Evolutionary conservation across 1,140 invertebrate species (phyloP).

Genomic region (Conopomorpha cramerella): DNA sequence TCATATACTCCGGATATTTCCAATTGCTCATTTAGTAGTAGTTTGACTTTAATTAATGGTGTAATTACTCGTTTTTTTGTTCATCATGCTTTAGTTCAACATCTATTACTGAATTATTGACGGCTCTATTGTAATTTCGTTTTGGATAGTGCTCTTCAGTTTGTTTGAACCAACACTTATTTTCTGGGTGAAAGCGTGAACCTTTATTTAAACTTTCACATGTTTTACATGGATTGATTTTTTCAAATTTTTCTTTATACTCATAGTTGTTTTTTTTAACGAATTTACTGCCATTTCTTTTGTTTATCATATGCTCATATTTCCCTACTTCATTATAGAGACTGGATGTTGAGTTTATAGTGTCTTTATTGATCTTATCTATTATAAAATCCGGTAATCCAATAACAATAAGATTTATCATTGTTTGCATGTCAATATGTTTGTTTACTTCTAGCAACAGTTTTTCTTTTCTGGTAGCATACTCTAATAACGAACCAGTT

Average conservation of each 20-base stretch:
- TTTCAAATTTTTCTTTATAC: constrained; percentile 9
- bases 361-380: constrained; percentile 11
- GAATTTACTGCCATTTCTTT: constrained; percentile 1
- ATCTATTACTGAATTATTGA: constrained; percentile 20
- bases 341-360: constrained; percentile 5
- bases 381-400: constrained; percentile 15
- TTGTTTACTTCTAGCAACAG: constrained; percentile 11
- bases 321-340: constrained; percentile 11
- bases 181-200: constrained; percentile 16
- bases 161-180: constrained; percentile 16
- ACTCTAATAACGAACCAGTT: too few relatives aligned
- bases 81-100: constrained; percentile 14
- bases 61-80: constrained; percentile 14
- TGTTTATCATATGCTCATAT: constrained; percentile 9
- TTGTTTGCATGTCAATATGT: constrained; percentile 6
- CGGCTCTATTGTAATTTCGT: constrained; percentile 7
- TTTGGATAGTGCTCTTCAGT: constrained; percentile 6
- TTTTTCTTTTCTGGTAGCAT: constrained; percentile 24
- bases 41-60: too few relatives aligned
- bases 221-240: constrained; percentile 15
- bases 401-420: constrained; percentile 10
- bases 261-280: constrained; percentile 7
- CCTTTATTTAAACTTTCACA: constrained; percentile 26
- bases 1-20: constrained; percentile 13
- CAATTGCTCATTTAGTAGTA: constrained; percentile 9